Evolutionary conservation across 2,888 invertebrate genomes (phyloP).

Genomic region (Vesta saturnalis): DNA sequence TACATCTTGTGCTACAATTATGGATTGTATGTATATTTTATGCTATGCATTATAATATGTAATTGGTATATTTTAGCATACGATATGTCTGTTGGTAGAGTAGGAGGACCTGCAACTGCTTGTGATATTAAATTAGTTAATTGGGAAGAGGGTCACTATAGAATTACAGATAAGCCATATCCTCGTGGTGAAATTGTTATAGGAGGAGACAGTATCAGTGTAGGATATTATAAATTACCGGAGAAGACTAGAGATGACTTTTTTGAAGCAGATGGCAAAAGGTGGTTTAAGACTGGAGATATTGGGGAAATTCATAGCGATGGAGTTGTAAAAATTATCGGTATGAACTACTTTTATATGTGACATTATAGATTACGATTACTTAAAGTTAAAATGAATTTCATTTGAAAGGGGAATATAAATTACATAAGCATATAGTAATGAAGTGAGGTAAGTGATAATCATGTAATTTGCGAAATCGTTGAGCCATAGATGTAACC

Average conservation of each 20-base stretch:
- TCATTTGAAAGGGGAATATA: too few relatives aligned
- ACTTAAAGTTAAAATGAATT: too few relatives aligned
- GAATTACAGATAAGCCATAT: constrained; percentile 84
- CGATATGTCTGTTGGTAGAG: constrained; percentile 75
- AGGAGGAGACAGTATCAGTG: constrained; percentile 88
- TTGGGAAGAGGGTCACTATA: constrained; percentile 95
- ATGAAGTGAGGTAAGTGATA: too few relatives aligned
- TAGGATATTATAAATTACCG: constrained; percentile 93
- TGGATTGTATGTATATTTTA: constrained; percentile 71
- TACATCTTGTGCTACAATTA: constrained; percentile 89
- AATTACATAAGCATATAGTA: too few relatives aligned
- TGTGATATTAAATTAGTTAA: constrained; percentile 87
- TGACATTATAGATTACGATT: too few relatives aligned
- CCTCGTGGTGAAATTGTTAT: constrained; percentile 83
- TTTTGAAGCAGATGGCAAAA: constrained; percentile 78
- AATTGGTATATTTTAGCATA: constrained; percentile 56
- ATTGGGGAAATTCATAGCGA: constrained; percentile 94
- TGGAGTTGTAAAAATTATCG: constrained; percentile 96
- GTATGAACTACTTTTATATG: constrained; percentile 62
- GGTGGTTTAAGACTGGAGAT: constrained; percentile 98
- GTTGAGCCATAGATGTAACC: too few relatives aligned
- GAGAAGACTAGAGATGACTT: constrained; percentile 92
- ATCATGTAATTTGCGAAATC: too few relatives aligned
- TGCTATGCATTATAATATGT: not conserved
- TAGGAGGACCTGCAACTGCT: constrained; percentile 87